A percentile compares a stretch with the other conserved stretches of the same genome.
These are phyloP conservation scores for Ammospiza nelsoni DNA, from an alignment of 2,113 vertebrate species.

Conservation along the genomic window DNA sequence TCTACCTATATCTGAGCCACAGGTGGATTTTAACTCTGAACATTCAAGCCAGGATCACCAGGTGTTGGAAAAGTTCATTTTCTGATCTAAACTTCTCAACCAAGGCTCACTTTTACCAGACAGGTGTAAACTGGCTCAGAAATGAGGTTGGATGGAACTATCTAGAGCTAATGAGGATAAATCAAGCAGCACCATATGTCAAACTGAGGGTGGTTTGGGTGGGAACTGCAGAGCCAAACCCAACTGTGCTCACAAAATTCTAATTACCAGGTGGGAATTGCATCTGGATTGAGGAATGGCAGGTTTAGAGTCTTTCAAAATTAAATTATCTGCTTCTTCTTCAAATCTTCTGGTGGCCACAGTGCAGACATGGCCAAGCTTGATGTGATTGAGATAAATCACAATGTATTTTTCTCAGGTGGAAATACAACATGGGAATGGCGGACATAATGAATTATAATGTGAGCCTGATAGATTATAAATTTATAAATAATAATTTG, in stretches of 20 bases:
- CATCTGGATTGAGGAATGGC: background rate
- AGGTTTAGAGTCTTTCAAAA: background rate
- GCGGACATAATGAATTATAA: background rate
- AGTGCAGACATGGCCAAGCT: background rate
- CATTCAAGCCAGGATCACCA: background rate
- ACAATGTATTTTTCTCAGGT: background rate
- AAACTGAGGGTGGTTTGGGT: background rate
- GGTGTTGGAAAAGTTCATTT: background rate
- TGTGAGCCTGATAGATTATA: background rate
- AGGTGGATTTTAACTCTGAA: background rate
- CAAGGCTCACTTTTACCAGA: background rate
- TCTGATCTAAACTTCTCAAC: background rate
- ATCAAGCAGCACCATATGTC: background rate
- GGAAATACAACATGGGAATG: background rate
- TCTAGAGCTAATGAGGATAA: background rate
- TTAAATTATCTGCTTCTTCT: background rate
- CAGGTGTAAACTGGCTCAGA: background rate
- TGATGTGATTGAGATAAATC: background rate
- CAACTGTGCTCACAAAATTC: background rate
- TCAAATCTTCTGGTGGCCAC: background rate
- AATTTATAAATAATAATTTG: background rate
- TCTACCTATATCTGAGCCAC: background rate
- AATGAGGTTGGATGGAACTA: background rate
- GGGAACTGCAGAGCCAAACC: background rate
- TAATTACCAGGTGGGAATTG: background rate